Base-by-base conservation (phyloP, 1,140 invertebrate species). In the Drosophila littoralis region DNA sequence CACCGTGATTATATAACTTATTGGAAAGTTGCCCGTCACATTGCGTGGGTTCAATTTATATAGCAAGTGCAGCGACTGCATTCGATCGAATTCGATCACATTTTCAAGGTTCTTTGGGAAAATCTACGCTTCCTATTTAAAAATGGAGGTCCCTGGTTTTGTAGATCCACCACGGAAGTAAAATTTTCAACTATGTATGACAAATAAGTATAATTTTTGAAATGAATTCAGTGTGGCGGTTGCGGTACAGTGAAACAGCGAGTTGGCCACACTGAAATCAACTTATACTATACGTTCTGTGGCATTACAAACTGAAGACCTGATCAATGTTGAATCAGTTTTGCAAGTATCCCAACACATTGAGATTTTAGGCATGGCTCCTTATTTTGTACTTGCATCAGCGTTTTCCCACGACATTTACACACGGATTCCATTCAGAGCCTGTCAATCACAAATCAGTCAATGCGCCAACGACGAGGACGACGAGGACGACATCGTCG, bases 371-470 rank as follows among this genome's bases (percentile, higher is more conserved):
- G 42, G 42, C 57, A 46, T 33, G 7, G 7, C 7, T 9, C 0
- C 42, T 17, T 42, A 8, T 59, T 59, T 45, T 15, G 9, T 22
- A 43, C 55, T 59, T 59, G 57, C 42, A 59, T 59, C 57, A 46
- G 57, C 57, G 32, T 33, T 59, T 59, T 59, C 42, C 28, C 13
- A 17, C 13, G 57, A 6, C 42, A 33, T 42, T 59, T 45, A 32
- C 40, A 32, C 2, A n/a, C 40, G 55, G 12, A 40, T 43, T 8
- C n/a, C 42, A 8, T 35, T 45, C 42, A 0, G 52, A 10, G 36
- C 35, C 42, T 70, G 81, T 84, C 81, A 84, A 84, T 84, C 74
- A 85, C 77, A 67, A 81, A 84, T 84, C 81, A 80, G 81, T 84
- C 61, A 70, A 61, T 59, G 65, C 51, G 38, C 59, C 35, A 43